phyloP scores from a whole-genome alignment of 2,888 invertebrate species.

The Lapara coniferarum region DNA sequence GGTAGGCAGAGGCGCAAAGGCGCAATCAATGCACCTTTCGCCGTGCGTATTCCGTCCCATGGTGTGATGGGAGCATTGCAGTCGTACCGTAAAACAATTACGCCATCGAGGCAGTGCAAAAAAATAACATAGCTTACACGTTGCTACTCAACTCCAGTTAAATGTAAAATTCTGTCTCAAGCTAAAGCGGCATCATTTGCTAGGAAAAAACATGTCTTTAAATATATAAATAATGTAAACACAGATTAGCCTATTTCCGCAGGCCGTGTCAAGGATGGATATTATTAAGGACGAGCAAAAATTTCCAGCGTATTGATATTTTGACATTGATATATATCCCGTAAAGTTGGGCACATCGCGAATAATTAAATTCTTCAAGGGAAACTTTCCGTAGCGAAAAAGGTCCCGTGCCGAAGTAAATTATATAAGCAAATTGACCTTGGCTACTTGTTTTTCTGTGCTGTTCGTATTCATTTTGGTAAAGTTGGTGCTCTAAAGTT shows the following conservation, averaged over 20 bases:
- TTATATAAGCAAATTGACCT: slow-evolving; percentile 48
- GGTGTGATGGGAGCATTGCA: no score
- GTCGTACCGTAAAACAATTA: no score
- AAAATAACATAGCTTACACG: no score
- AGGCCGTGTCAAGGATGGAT: slow-evolving; percentile 19
- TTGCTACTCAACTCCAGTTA: no score
- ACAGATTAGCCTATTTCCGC: slow-evolving; percentile 20
- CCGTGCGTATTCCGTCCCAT: no score
- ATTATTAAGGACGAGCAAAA: slow-evolving; percentile 18
- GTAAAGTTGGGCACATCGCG: slow-evolving; percentile 49
- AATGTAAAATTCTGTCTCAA: no score
- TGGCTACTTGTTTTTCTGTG: slow-evolving; percentile 32
- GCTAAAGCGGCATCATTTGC: not conserved
- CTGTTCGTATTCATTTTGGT: not conserved
- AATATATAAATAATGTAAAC: slow-evolving; percentile 6
- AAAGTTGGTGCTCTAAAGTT: not conserved
- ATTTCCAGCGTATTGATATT: slow-evolving; percentile 25
- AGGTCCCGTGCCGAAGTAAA: slow-evolving; percentile 40
- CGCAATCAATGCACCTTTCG: no score
- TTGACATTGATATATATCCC: slow-evolving; percentile 56
- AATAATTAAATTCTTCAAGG: slow-evolving; percentile 60
- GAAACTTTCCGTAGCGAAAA: slow-evolving; percentile 46
- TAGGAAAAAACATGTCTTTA: slow-evolving; percentile 4
- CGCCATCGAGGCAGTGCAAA: no score
- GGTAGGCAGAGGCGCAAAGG: no score